A percentile compares a stretch with the other conserved stretches of the same genome.
Evolutionary conservation across 2,888 invertebrate species (phyloP).

Genomic region (Micoletzkya japonica): DNA sequence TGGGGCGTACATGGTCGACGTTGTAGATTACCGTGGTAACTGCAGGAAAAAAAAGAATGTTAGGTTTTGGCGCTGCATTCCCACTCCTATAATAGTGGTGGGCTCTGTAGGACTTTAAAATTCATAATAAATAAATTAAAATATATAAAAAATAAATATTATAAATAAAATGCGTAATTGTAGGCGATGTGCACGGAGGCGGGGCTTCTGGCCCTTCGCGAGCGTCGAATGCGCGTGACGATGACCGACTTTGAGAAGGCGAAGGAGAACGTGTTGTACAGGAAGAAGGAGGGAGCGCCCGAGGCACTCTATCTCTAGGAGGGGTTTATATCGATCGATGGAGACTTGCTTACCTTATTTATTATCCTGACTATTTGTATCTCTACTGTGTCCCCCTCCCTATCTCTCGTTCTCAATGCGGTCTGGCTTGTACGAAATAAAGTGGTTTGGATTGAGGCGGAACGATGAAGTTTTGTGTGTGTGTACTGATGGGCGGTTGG

Average conservation of each 20-base stretch:
- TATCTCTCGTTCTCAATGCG: neutral
- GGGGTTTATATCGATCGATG: neutral
- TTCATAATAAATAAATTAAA: neutral
- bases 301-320: slow-evolving; percentile 90
- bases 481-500: too few species aligned
- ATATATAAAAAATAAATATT: neutral
- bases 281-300: slow-evolving; percentile 98
- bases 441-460: too few species aligned
- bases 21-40: too few species aligned
- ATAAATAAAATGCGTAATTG: slow-evolving; percentile 48
- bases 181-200: slow-evolving; percentile 99
- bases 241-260: slow-evolving; percentile 99
- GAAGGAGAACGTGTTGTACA: slow-evolving; percentile 96
- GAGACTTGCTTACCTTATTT: too few species aligned
- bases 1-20: neutral
- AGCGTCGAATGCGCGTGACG: slow-evolving; percentile 98
- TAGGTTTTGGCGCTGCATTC: too few species aligned
- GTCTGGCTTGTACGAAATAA: neutral
- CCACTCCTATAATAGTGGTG: too few species aligned
- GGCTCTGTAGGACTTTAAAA: too few species aligned
- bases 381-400: neutral
- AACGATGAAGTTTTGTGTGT: too few species aligned
- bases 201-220: slow-evolving; percentile 93
- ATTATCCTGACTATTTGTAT: too few species aligned
- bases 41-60: too few species aligned